phyloP scores from a whole-genome alignment of 1,140 invertebrate genomes.

The Metaphire vulgaris region DNA sequence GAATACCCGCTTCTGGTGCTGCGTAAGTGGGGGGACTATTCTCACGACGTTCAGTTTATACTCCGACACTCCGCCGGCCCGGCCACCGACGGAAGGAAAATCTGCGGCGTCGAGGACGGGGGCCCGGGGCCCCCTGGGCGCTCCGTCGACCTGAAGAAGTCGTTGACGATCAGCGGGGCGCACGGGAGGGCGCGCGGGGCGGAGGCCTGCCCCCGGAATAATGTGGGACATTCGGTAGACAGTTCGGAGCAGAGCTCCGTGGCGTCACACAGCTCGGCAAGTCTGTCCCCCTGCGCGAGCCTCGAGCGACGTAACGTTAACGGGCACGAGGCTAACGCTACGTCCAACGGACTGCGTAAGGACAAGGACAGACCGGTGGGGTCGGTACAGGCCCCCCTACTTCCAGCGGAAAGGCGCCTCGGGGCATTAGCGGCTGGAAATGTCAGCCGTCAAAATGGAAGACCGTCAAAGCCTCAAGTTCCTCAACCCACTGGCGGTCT shows the following conservation, averaged over 20 bases:
- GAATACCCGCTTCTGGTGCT: slow-evolving; percentile 85
- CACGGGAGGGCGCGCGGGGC: slow-evolving; percentile 36
- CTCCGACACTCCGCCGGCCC: slow-evolving; percentile 61
- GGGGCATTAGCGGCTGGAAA: too few relatives aligned
- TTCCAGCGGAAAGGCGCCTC: too few relatives aligned
- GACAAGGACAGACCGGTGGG: too few relatives aligned
- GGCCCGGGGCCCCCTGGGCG: too few relatives aligned
- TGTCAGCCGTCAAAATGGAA: too few relatives aligned
- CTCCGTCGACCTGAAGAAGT: slow-evolving; percentile 57
- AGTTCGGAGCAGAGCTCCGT: background rate
- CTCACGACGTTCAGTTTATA: slow-evolving; percentile 89
- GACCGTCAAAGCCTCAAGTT: too few relatives aligned
- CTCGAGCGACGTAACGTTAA: too few relatives aligned
- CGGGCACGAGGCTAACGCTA: too few relatives aligned
- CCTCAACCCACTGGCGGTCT: too few relatives aligned
- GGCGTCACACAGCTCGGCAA: background rate
- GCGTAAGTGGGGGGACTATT: slow-evolving; percentile 94
- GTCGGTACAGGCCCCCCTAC: too few relatives aligned
- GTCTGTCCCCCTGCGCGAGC: background rate
- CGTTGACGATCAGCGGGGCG: slow-evolving; percentile 61
- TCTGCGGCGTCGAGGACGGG: too few relatives aligned
- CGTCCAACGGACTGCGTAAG: too few relatives aligned
- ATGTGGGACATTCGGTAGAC: background rate
- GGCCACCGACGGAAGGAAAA: slow-evolving; percentile 28
- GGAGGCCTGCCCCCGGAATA: background rate